Base-by-base conservation (phyloP, 2,113 vertebrate species). In the Danionella cerebrum region DNA sequence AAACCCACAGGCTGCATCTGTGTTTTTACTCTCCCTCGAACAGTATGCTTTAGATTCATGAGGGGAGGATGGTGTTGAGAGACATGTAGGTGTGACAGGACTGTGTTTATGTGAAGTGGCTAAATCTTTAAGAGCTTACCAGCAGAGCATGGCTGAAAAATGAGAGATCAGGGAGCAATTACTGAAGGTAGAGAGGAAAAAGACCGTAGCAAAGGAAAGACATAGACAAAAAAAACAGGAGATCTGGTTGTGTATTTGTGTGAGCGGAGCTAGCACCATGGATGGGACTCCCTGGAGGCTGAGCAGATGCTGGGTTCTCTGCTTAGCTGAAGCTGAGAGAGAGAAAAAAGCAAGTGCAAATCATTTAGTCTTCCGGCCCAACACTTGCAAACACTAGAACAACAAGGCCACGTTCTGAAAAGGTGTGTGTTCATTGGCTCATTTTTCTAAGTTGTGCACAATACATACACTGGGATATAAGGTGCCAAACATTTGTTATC, bases 271-370 rank as follows among this genome's bases (percentile, higher is more conserved):
- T 39, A 80, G 72, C 63, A 82, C 78, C 74, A 52, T 80, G 76
- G 75, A 63, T 69, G 76, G 72, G 73, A 58, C 25, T 63, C 78
- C 82, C 79, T 64, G 74, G 83, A 69, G 82, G 76, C 65, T 55
- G 71, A 82, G 79, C 82, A 84, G 82, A 81, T 79, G 70, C 73
- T 78, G 78, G 69, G 64, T 81, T 78, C 76, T 50, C 69, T 78
- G 68, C 70, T 67, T 66, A 67, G 54, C 65, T 75, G 73, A 75
- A 71, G 69, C 38, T 38, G 75, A 67, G 58, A 36, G 36, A 52
- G 60, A 24, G 44, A 45, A 36, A 4, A 57, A 41, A 29, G 29
- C 21, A 14, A 38, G 22, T 21, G 36, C 18, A 41, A 29, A n/a
- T n/a, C n/a, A n/a, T n/a, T n/a, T n/a, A n/a, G n/a, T n/a, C n/a